Percentiles rank a stretch among this genome's conserved stretches.
Evolutionary conservation across 1,140 invertebrate species (phyloP).

Genomic region (Spodoptera litura): DNA sequence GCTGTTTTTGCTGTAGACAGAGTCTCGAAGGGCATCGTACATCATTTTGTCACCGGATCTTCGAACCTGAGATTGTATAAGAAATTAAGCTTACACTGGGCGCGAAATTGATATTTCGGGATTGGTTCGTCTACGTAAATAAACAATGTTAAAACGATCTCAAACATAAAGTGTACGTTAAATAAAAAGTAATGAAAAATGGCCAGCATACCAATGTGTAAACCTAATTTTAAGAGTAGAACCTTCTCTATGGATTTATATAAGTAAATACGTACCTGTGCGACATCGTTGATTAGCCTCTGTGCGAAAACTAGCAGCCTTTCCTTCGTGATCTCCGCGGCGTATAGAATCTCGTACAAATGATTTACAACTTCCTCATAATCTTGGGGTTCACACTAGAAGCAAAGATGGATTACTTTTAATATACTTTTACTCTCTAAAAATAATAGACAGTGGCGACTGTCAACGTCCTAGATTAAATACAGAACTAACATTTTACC

Average conservation of each 20-base stretch:
- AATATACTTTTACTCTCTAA: too few species aligned
- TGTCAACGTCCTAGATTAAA: too few species aligned
- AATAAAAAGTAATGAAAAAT: too few species aligned
- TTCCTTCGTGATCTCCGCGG: slow-evolving; percentile 90
- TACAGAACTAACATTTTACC: too few species aligned
- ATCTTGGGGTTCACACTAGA: slow-evolving; percentile 91
- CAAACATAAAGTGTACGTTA: too few species aligned
- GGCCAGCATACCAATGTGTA: too few species aligned
- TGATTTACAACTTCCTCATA: slow-evolving; percentile 92
- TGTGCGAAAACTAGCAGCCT: slow-evolving; percentile 91
- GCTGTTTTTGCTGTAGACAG: slow-evolving; percentile 87
- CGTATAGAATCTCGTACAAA: slow-evolving; percentile 91
- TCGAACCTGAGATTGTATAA: slow-evolving; percentile 63
- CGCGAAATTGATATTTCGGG: too few species aligned
- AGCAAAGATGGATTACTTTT: slow-evolving; percentile 37
- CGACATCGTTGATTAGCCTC: slow-evolving; percentile 92
- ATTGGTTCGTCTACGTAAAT: too few species aligned
- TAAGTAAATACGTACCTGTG: slow-evolving; percentile 73
- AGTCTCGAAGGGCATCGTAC: slow-evolving; percentile 71
- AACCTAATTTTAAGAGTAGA: too few species aligned
- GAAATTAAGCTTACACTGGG: neutral
- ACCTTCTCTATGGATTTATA: neutral
- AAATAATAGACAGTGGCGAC: too few species aligned
- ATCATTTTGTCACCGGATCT: slow-evolving; percentile 80
- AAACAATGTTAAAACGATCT: too few species aligned